A percentile compares a stretch with the other conserved stretches of the same genome.
phyloP scores from a whole-genome alignment of 2,797 vertebrate genomes.

The Gadopsis bispinosus region DNA sequence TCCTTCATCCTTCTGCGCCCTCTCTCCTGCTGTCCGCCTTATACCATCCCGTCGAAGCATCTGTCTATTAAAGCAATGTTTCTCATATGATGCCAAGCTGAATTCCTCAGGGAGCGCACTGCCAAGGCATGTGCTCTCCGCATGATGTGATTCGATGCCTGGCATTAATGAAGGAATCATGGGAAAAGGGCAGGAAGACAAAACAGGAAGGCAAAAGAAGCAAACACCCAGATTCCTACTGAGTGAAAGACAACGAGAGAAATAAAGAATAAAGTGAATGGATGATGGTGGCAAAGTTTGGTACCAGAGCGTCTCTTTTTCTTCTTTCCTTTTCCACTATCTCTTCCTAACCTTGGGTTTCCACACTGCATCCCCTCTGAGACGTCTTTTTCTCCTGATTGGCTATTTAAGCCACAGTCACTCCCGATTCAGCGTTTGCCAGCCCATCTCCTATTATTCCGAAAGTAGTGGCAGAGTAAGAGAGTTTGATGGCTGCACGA shows the following conservation, averaged over 20 bases:
- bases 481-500: conserved; percentile 53
- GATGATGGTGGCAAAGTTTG: conserved; percentile 19
- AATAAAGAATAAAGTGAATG: background rate
- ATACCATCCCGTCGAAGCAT: conserved; percentile 37
- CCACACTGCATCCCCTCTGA: conserved; percentile 35
- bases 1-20: background rate
- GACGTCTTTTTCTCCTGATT: conserved; percentile 47
- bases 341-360: conserved; percentile 34
- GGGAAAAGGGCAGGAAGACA: conserved; percentile 41
- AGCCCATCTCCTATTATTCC: conserved; percentile 38
- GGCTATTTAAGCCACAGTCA: conserved; percentile 25
- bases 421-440: conserved; percentile 57
- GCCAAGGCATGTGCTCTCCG: conserved; percentile 69
- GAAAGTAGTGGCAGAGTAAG: conserved; percentile 24
- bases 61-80: conserved; percentile 62
- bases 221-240: conserved; percentile 47
- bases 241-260: conserved; percentile 15
- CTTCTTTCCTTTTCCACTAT: conserved; percentile 24
- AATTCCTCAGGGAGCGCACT: conserved; percentile 64
- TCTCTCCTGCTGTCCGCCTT: conserved; percentile 12
- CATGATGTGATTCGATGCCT: conserved; percentile 63
- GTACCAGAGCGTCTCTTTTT: background rate
- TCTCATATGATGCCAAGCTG: conserved; percentile 61
- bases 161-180: conserved; percentile 59
- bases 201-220: conserved; percentile 47